Evolutionary conservation across 2,113 vertebrate genomes (phyloP), one percentile per base, ranked within the genome.

Genomic region (Xyliphius kryptos): DNA sequence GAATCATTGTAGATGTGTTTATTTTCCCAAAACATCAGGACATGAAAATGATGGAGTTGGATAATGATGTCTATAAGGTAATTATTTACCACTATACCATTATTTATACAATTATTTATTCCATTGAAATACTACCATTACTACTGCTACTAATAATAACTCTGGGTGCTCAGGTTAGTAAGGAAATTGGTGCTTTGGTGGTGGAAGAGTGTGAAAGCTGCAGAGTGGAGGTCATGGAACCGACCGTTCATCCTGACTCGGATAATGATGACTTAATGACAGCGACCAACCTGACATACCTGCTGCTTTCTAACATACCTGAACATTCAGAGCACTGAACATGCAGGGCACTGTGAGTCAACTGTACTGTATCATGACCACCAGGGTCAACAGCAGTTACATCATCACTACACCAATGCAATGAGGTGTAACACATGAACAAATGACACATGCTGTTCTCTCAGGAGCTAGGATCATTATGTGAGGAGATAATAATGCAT

Each of bases 191-290:
- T 16, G 17, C 63, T 46, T 60, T 74, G 58, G 58, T n/a, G n/a
- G 62, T 55, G 14, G 79, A 81, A 36, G 82, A 84, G 15, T 83
- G 77, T 66, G 38, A 20, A 22, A 69, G 70, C 72, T 80, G 77
- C 51, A 56, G 74, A 3, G 52, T 84, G 3, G 74, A 85, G 38
- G 61, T 80, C n/a, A 4, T 82, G 53, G 64, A 65, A 4, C 17
- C 17, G 14, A 12, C 17, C 57, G 40, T 5, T 36, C 2, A n/a
- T n/a, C n/a, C n/a, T n/a, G n/a, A n/a, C n/a, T 1, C 13, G 22
- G 48, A 46, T 14, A 15, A 17, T 15, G 43, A 49, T 10, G 9
- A 56, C 3, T 38, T 6, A 5, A 15, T 17, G n/a, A 16, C n/a
- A 19, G 9, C 54, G 14, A 53, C 26, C 11, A 70, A 70, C 50